phyloP scores from a whole-genome alignment of 2,113 vertebrate genomes.

The Campylomormyrus tamandua region DNA sequence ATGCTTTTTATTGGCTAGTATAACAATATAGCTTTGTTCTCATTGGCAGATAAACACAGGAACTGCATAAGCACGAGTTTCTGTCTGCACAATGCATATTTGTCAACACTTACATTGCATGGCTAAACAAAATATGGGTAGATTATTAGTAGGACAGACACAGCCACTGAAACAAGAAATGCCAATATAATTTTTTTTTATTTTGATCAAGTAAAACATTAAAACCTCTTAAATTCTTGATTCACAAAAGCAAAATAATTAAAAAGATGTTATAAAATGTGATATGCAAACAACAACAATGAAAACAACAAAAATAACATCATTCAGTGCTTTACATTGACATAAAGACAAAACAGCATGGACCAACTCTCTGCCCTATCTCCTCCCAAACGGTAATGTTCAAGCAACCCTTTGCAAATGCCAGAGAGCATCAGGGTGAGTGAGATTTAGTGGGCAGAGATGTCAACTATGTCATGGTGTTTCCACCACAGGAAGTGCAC shows the following conservation, averaged over 20 bases:
- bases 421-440: neutral
- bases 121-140: neutral
- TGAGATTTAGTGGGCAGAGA: neutral
- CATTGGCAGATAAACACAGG: neutral
- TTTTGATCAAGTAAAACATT: constrained; percentile 60
- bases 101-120: neutral
- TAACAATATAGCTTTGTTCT: neutral
- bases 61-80: neutral
- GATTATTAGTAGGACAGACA: neutral
- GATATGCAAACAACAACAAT: constrained; percentile 46
- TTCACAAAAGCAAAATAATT: constrained; percentile 52
- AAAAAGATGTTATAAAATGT: constrained; percentile 49
- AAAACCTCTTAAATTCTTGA: constrained; percentile 56
- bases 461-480: neutral
- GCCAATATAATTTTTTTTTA: constrained; percentile 59
- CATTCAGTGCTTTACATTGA: constrained; percentile 57
- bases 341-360: constrained; percentile 25
- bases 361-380: constrained; percentile 32
- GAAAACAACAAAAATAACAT: constrained; percentile 26
- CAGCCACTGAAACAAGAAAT: constrained; percentile 23
- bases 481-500: constrained; percentile 5
- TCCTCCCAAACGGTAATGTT: neutral
- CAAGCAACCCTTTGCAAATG: neutral
- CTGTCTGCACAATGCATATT: neutral
- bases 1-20: neutral